Conservation (phyloP, 1,140 invertebrate genomes). For the Penaeus chinensis region DNA sequence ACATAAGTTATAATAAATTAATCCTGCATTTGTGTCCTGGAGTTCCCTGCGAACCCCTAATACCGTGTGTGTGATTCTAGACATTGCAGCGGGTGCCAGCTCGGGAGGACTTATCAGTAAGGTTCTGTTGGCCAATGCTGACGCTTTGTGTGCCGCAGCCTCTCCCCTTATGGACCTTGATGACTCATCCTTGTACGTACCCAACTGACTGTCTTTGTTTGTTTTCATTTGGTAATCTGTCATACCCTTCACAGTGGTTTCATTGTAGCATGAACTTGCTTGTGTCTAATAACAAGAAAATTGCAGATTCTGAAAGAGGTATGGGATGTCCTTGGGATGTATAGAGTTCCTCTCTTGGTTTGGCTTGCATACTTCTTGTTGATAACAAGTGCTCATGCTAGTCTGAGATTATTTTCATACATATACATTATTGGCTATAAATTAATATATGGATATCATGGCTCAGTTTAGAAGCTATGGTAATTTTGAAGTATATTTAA, state of each 20-base stretch:
- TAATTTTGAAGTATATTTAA: no score
- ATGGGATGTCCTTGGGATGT: no score
- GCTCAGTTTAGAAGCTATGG: no score
- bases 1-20: no score
- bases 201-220: constrained; percentile 37
- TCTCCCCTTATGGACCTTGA: constrained; percentile 93
- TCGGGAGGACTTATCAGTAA: constrained; percentile 87
- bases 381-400: no score
- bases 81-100: constrained; percentile 56
- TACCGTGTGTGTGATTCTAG: constrained; percentile 10
- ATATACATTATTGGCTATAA: no score
- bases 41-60: constrained; percentile 56
- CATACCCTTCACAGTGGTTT: constrained; percentile 5
- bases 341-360: no score
- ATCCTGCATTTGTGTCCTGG: constrained; percentile 71
- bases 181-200: constrained; percentile 81
- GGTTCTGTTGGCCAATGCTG: constrained; percentile 94
- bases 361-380: no score
- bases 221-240: constrained; percentile 46
- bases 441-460: no score
- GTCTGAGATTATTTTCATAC: no score
- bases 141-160: constrained; percentile 93
- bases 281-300: background rate
- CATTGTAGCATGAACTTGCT: background rate
- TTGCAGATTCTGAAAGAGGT: no score